phyloP scores from a whole-genome alignment of 2,888 invertebrate species.

The Dryobota labecula region DNA sequence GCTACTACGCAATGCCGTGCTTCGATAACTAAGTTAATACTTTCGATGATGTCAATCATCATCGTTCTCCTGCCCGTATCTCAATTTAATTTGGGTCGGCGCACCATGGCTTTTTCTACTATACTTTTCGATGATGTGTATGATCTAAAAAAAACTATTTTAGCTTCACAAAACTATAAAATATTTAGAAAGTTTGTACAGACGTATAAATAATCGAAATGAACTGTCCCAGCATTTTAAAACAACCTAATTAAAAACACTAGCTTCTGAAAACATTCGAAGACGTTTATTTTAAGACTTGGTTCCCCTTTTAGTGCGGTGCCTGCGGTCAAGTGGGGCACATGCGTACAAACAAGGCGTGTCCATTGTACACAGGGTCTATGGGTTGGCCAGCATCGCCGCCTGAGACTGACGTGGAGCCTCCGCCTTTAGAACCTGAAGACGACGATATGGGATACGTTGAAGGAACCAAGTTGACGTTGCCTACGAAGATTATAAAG shows the following conservation, averaged over 20 bases:
- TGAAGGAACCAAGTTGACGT: conserved; percentile 98
- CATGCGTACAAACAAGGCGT: conserved; percentile 98
- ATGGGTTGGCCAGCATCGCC: conserved; percentile 92
- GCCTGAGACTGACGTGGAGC: conserved; percentile 94
- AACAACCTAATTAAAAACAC: not conserved
- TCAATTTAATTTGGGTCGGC: too few species aligned
- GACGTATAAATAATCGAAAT: too few species aligned
- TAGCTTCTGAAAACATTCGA: not conserved
- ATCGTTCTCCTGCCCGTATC: too few species aligned
- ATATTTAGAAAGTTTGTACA: not conserved
- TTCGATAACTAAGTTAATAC: too few species aligned
- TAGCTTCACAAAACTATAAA: too few species aligned
- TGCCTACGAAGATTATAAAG: conserved; percentile 96
- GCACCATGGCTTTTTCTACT: too few species aligned
- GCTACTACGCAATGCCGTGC: too few species aligned
- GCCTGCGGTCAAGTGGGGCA: conserved; percentile 97
- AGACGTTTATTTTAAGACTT: too few species aligned
- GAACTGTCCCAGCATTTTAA: not conserved
- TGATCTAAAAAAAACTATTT: too few species aligned
- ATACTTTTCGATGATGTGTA: too few species aligned
- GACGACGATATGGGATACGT: conserved; percentile 97
- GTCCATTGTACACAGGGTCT: conserved; percentile 96
- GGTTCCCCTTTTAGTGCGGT: conserved; percentile 92
- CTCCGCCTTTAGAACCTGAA: conserved; percentile 93
- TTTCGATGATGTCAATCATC: too few species aligned